Conservation (phyloP, 2,797 vertebrate genomes). For the Cheirogaleus major region DNA sequence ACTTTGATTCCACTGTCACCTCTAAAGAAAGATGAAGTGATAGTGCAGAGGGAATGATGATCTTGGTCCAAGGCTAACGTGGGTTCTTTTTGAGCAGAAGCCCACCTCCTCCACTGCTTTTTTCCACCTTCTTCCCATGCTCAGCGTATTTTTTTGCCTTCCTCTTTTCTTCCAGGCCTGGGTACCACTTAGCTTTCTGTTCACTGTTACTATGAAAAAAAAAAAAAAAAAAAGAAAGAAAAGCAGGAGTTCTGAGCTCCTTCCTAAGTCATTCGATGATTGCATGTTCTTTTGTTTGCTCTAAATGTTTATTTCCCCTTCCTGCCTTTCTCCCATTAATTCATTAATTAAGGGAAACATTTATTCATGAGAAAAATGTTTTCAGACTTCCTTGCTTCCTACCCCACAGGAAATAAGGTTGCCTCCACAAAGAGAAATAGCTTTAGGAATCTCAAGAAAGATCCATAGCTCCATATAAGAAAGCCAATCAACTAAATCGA, state of each 20-base stretch:
- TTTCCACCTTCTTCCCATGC: neutral
- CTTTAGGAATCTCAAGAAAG: slow-evolving; percentile 16
- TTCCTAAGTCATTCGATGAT: slow-evolving; percentile 38
- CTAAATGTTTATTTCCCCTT: slow-evolving; percentile 45
- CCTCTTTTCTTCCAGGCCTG: neutral
- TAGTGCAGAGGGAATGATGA: neutral
- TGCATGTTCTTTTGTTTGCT: slow-evolving; percentile 42
- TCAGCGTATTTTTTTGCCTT: neutral
- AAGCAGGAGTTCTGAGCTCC: neutral
- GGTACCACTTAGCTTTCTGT: slow-evolving; percentile 17
- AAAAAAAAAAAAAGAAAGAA: neutral
- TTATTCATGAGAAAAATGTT: slow-evolving; percentile 25
- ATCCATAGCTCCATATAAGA: slow-evolving; percentile 12
- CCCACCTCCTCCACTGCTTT: neutral
- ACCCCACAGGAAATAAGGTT: neutral
- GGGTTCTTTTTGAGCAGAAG: neutral
- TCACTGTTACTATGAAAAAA: neutral
- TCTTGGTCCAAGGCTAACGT: neutral
- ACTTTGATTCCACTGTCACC: neutral
- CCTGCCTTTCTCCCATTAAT: neutral
- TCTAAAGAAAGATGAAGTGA: neutral
- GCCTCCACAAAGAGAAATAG: slow-evolving; percentile 11
- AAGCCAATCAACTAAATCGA: slow-evolving; percentile 51
- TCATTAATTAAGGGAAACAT: slow-evolving; percentile 51
- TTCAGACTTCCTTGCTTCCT: slow-evolving; percentile 26